Evolutionary conservation across 2,888 invertebrate species (phyloP).

Genomic region (Troides oblongomaculatus): DNA sequence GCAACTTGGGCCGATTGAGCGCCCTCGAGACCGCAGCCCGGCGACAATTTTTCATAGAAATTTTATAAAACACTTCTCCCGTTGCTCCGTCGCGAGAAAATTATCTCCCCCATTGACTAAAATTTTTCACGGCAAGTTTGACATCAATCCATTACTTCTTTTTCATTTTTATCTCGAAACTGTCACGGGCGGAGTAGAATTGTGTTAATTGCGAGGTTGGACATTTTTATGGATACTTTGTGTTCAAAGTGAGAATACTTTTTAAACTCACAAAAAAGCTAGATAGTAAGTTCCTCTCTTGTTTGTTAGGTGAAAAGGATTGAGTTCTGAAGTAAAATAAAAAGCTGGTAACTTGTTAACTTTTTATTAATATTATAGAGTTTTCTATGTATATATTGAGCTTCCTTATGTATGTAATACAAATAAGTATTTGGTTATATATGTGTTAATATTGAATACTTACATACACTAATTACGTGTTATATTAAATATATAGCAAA

Average conservation of each 20-base stretch:
- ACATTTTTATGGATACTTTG: conserved; percentile 57
- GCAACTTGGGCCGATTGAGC: conserved; percentile 51
- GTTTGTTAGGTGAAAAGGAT: conserved; percentile 31
- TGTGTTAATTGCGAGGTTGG: conserved; percentile 68
- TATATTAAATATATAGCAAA: too few relatives aligned
- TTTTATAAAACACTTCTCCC: conserved; percentile 67
- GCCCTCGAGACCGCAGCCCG: conserved; percentile 45
- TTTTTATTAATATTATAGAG: too few relatives aligned
- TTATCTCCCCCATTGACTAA: conserved; percentile 76
- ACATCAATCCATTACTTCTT: conserved; percentile 75
- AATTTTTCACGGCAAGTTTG: conserved; percentile 76
- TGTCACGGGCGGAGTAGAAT: conserved; percentile 62
- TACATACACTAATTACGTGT: too few relatives aligned
- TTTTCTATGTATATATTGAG: too few relatives aligned
- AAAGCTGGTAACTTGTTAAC: background rate
- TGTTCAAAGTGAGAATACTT: conserved; percentile 45
- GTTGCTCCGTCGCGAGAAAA: conserved; percentile 54
- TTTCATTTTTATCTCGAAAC: conserved; percentile 67
- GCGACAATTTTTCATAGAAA: conserved; percentile 66
- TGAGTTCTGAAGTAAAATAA: conserved; percentile 24
- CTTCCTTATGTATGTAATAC: too few relatives aligned
- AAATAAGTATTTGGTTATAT: too few relatives aligned
- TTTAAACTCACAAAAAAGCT: conserved; percentile 44
- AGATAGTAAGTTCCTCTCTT: conserved; percentile 39
- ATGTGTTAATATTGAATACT: too few relatives aligned